Conservation (phyloP, 2,797 vertebrate species). For the Propithecus deckenii region DNA sequence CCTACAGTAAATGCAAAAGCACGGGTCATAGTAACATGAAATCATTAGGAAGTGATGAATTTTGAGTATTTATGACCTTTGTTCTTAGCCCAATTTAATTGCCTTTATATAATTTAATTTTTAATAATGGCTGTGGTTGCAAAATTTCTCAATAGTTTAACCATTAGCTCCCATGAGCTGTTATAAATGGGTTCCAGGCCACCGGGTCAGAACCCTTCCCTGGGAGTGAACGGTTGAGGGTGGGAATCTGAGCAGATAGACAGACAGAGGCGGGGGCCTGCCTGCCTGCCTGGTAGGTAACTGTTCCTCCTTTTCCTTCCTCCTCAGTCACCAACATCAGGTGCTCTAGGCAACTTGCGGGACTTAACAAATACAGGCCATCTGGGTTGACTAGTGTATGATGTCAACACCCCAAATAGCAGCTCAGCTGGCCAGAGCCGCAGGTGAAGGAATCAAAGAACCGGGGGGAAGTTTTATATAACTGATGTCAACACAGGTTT, state of each 20-base stretch:
- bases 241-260: background rate
- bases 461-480: background rate
- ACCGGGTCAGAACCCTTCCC: background rate
- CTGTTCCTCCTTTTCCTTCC: background rate
- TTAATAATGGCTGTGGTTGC: background rate
- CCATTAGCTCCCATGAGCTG: background rate
- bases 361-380: background rate
- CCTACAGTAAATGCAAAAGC: background rate
- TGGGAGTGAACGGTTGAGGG: background rate
- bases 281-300: background rate
- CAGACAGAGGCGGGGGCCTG: background rate
- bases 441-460: slow-evolving; percentile 53
- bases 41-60: background rate
- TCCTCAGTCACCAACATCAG: background rate
- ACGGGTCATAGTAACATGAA: background rate
- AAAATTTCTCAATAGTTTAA: slow-evolving; percentile 5
- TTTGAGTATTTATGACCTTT: background rate
- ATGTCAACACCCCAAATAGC: slow-evolving; percentile 3
- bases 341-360: background rate
- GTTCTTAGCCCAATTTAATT: background rate
- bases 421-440: background rate
- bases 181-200: background rate
- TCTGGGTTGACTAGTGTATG: background rate
- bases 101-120: background rate
- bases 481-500: slow-evolving; percentile 23